Evolutionary conservation across 2,797 vertebrate species (phyloP).

Genomic region (Brachyrhaphis roseni): DNA sequence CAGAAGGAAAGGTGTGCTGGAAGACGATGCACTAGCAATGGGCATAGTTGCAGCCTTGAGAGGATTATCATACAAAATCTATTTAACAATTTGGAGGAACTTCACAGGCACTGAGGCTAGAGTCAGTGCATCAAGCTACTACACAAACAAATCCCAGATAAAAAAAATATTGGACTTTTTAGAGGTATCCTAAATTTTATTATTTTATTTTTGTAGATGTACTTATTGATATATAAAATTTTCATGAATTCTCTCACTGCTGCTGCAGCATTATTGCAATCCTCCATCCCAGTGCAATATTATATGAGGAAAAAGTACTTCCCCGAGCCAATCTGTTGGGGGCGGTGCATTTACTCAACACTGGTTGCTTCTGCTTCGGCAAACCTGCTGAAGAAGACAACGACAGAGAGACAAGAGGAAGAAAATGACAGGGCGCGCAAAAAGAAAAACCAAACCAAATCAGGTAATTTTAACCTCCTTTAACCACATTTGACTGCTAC

Average conservation of each 20-base stretch:
- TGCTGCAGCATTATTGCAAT: not conserved
- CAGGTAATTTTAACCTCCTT: conserved; percentile 66
- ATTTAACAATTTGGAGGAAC: not conserved
- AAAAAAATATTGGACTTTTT: too few relatives aligned
- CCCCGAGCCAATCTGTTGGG: not conserved
- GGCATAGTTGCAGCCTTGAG: not conserved
- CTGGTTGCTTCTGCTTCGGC: not conserved
- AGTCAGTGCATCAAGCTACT: not conserved
- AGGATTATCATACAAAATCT: not conserved
- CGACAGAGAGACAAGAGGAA: conserved; percentile 58
- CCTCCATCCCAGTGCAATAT: not conserved
- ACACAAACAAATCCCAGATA: too few relatives aligned
- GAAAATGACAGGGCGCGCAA: conserved; percentile 85
- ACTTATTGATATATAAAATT: not conserved
- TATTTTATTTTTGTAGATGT: too few relatives aligned
- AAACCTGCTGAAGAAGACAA: conserved; percentile 52
- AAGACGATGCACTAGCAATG: not conserved
- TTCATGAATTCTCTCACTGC: not conserved
- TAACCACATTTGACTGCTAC: not conserved
- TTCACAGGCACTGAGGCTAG: not conserved
- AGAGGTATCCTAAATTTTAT: too few relatives aligned
- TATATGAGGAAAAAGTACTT: conserved; percentile 4
- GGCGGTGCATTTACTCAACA: conserved; percentile 4
- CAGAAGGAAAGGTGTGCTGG: not conserved
- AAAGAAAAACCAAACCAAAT: conserved; percentile 80